These are phyloP conservation scores for Dascillus cervinus DNA, from an alignment of 2,888 invertebrate species.

Conservation along the genomic window DNA sequence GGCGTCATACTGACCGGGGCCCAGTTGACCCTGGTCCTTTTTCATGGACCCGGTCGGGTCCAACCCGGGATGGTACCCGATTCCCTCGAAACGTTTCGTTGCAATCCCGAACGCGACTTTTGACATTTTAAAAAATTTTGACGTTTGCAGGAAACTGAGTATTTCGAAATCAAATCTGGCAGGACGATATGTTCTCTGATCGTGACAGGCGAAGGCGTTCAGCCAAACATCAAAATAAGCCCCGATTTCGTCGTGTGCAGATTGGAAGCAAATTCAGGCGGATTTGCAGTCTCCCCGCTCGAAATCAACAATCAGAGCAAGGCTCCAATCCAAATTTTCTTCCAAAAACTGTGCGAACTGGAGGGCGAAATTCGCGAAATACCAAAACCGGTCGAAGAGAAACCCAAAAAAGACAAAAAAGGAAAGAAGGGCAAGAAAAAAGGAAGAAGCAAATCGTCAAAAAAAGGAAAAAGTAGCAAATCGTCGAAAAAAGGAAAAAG, in stretches of 20 bases:
- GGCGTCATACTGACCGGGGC: constrained; percentile 22
- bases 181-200: constrained; percentile 20
- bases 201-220: constrained; percentile 20
- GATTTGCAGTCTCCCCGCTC: constrained; percentile 16
- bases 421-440: constrained; percentile 7
- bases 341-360: constrained; percentile 23
- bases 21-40: constrained; percentile 11
- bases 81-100: constrained; percentile 19
- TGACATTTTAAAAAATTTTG: constrained; percentile 1
- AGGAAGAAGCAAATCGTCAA: constrained; percentile 2
- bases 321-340: constrained; percentile 14
- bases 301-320: constrained; percentile 19
- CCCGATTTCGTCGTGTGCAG: constrained; percentile 23
- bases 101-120: constrained; percentile 18
- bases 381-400: constrained; percentile 1
- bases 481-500: background rate
- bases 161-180: constrained; percentile 22
- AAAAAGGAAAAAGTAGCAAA: constrained; percentile 1
- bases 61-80: constrained; percentile 26
- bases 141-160: constrained; percentile 19
- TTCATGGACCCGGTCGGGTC: constrained; percentile 16
- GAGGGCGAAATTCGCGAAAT: constrained; percentile 18
- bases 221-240: constrained; percentile 12
- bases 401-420: constrained; percentile 5
- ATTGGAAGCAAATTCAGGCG: constrained; percentile 14